Conservation (phyloP, 2,113 vertebrate species). For the Epinephelus lanceolatus region DNA sequence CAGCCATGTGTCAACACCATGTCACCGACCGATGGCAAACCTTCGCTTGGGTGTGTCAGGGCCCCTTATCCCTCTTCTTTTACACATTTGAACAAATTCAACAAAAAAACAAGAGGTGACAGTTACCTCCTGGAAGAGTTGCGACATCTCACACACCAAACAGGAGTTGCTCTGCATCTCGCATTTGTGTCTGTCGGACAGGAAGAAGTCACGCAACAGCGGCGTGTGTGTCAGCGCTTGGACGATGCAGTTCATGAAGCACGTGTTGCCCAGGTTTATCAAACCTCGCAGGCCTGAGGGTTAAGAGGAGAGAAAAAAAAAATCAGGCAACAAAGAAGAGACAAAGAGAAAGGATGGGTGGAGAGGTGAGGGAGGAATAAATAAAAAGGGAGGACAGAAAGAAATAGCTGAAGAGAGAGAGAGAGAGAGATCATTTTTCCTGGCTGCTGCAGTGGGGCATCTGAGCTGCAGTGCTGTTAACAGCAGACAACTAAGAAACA, state of each 20-base stretch:
- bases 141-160: slow-evolving; percentile 98
- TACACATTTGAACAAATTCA: too few species aligned
- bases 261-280: slow-evolving; percentile 97
- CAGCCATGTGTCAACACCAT: too few species aligned
- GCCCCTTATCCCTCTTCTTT: not conserved
- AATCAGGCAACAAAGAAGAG: not conserved
- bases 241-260: slow-evolving; percentile 99
- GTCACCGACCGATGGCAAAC: too few species aligned
- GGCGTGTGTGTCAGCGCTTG: slow-evolving; percentile 98
- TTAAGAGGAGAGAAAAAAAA: not conserved
- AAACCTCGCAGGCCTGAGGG: slow-evolving; percentile 91
- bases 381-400: not conserved
- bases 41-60: too few species aligned
- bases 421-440: slow-evolving; percentile 22
- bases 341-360: not conserved
- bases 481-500: not conserved
- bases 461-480: slow-evolving; percentile 40
- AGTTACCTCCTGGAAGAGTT: slow-evolving; percentile 95
- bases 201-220: slow-evolving; percentile 96
- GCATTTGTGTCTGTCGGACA: slow-evolving; percentile 96
- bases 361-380: not conserved
- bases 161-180: slow-evolving; percentile 99
- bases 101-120: too few species aligned
- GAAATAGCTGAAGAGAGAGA: not conserved
- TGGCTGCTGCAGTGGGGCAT: slow-evolving; percentile 39